These are phyloP conservation scores for Ochotona princeps DNA, from an alignment of 2,113 vertebrate genomes.

Conservation along the genomic window DNA sequence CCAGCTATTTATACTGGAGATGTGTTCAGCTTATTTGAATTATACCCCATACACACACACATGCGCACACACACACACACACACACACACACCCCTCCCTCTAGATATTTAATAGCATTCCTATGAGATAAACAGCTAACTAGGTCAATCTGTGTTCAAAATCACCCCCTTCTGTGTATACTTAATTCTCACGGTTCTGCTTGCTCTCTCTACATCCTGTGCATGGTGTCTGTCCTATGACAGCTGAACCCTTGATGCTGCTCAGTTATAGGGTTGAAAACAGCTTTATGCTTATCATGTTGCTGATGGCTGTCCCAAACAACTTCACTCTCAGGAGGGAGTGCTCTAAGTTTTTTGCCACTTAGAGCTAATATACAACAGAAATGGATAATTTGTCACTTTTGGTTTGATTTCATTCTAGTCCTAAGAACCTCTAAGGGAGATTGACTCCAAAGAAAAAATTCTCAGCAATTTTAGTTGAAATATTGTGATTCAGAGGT, in stretches of 20 bases:
- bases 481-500: conserved; percentile 29
- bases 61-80: too few relatives aligned
- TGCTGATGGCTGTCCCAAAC: not conserved
- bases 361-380: not conserved
- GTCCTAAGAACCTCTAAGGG: not conserved
- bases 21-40: not conserved
- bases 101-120: not conserved
- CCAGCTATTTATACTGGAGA: not conserved
- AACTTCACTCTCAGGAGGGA: not conserved
- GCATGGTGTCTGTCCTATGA: not conserved
- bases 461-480: not conserved
- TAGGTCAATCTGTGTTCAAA: not conserved
- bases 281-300: not conserved
- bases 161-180: not conserved
- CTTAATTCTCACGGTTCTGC: not conserved
- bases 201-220: not conserved
- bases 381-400: not conserved
- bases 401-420: conserved; percentile 10
- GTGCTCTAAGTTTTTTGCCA: not conserved
- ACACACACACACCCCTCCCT: too few relatives aligned
- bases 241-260: not conserved
- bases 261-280: not conserved
- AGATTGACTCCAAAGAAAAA: not conserved
- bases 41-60: not conserved
- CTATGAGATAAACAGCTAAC: not conserved